These are phyloP conservation scores for Corvus cornix DNA, from an alignment of 2,113 vertebrate genomes.

Conservation along the genomic window DNA sequence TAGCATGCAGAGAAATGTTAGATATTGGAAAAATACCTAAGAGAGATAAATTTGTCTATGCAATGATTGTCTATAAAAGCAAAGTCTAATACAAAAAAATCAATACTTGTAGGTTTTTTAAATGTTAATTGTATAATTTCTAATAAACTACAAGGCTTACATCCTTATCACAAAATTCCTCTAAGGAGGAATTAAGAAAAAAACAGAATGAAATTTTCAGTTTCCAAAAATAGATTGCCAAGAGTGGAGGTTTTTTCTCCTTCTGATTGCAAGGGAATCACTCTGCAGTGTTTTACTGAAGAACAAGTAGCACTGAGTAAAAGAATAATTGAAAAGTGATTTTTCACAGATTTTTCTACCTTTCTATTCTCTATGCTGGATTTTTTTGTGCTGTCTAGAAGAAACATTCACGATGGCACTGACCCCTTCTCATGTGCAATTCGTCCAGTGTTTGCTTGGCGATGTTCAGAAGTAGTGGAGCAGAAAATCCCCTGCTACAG, in stretches of 20 bases:
- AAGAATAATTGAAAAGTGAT: constrained; percentile 58
- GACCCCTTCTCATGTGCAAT: constrained; percentile 50
- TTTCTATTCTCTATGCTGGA: constrained; percentile 13
- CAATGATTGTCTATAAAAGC: background rate
- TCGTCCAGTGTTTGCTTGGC: constrained; percentile 48
- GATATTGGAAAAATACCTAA: background rate
- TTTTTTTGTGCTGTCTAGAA: constrained; percentile 41
- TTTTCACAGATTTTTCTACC: background rate
- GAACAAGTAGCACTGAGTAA: constrained; percentile 29
- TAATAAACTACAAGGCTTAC: constrained; percentile 25
- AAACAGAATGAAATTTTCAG: constrained; percentile 32
- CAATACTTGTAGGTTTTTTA: background rate
- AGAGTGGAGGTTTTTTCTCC: background rate
- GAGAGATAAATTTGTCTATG: background rate
- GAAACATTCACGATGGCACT: constrained; percentile 54
- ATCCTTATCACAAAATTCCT: constrained; percentile 40
- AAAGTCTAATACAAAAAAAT: constrained; percentile 7
- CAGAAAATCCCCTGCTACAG: constrained; percentile 60
- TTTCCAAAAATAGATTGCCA: constrained; percentile 52
- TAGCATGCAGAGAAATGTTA: background rate
- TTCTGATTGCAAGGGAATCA: constrained; percentile 42
- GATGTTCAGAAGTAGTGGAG: constrained; percentile 50
- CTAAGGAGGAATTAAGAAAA: constrained; percentile 20
- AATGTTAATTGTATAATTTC: constrained; percentile 34
- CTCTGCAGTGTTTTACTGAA: constrained; percentile 38